A percentile compares a stretch with the other conserved stretches of the same genome.
Conservation (phyloP, 2,888 invertebrate species). For the Lobophora halterata region DNA sequence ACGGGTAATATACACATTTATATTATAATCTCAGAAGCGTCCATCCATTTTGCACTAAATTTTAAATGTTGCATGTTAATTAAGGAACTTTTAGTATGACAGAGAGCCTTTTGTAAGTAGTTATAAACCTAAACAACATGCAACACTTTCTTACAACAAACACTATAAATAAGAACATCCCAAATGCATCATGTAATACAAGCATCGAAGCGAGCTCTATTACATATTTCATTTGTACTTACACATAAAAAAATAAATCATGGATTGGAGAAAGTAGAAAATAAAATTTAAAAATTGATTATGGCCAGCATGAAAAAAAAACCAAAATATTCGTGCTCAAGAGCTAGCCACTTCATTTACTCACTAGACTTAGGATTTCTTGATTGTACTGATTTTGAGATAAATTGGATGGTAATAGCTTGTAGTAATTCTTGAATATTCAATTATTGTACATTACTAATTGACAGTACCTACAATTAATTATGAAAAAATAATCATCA, state of each 20-base stretch:
- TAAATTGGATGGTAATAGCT: too few relatives aligned
- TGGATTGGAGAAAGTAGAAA: too few relatives aligned
- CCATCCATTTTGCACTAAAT: constrained; percentile 5
- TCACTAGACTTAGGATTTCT: too few relatives aligned
- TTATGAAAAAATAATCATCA: too few relatives aligned
- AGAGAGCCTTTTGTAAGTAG: neutral
- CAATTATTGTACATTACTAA: too few relatives aligned
- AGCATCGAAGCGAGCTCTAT: constrained; percentile 3
- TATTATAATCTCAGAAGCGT: too few relatives aligned
- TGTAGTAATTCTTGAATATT: too few relatives aligned
- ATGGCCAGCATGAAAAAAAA: constrained; percentile 34
- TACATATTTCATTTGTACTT: constrained; percentile 17
- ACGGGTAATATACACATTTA: too few relatives aligned
- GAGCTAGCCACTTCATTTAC: constrained; percentile 6
- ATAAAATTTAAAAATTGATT: too few relatives aligned
- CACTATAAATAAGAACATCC: constrained; percentile 5
- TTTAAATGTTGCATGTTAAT: constrained; percentile 3
- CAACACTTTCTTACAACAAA: constrained; percentile 4
- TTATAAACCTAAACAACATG: neutral
- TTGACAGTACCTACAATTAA: too few relatives aligned
- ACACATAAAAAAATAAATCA: constrained; percentile 8
- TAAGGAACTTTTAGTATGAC: neutral
- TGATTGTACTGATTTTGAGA: too few relatives aligned
- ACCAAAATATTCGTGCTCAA: constrained; percentile 13
- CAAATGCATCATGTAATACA: constrained; percentile 13